Conservation (phyloP, 2,113 vertebrate genomes). For the Euleptes europaea region DNA sequence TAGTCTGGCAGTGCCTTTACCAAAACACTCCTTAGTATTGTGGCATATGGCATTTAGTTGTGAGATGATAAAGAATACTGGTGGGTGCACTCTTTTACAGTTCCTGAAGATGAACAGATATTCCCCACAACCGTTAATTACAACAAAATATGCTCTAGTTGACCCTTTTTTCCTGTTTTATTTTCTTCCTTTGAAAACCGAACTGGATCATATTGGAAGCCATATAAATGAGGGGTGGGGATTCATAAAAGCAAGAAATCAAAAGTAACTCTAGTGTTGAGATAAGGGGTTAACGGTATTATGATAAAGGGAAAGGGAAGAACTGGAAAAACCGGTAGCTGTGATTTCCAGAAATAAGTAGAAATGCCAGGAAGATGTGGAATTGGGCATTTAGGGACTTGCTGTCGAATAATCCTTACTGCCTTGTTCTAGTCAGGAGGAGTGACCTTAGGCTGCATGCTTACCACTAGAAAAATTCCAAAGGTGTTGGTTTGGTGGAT, state of each 20-base stretch:
- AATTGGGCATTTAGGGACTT: not conserved
- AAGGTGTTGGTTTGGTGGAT: not conserved
- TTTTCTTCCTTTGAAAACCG: not conserved
- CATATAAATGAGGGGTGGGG: not conserved
- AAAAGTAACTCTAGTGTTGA: not conserved
- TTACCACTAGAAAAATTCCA: not conserved
- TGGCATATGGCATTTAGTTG: slow-evolving; percentile 23
- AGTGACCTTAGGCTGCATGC: not conserved
- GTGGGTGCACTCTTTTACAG: not conserved
- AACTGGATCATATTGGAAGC: not conserved
- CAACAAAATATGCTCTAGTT: not conserved
- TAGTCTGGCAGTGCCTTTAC: not conserved
- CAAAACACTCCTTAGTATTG: slow-evolving; percentile 31
- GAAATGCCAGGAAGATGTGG: not conserved
- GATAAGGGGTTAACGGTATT: not conserved
- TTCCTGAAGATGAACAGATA: slow-evolving; percentile 39
- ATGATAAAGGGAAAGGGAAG: not conserved
- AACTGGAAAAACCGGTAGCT: slow-evolving; percentile 2
- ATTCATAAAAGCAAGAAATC: not conserved
- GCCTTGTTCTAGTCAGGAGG: not conserved
- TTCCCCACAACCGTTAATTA: not conserved
- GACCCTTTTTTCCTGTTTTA: slow-evolving; percentile 2
- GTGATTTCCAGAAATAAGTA: not conserved
- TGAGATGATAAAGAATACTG: slow-evolving; percentile 17
- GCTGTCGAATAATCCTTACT: not conserved